Evolutionary conservation across 2,797 vertebrate species (phyloP).

Genomic region (Microctenopoma lineatum): DNA sequence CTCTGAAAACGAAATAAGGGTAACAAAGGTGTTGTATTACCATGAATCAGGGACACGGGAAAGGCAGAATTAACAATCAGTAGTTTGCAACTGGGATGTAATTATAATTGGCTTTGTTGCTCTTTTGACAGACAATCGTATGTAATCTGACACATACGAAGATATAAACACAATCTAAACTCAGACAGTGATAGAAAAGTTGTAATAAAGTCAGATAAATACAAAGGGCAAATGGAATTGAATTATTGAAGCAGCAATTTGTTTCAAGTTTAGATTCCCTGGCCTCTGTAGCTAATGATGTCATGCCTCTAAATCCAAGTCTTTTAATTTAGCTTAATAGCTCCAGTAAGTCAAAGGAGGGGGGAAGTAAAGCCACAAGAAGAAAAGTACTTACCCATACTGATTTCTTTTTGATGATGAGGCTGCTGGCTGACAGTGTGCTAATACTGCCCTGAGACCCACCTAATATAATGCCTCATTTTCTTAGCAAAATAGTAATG

Average conservation of each 20-base stretch:
- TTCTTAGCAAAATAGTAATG: slow-evolving; percentile 61
- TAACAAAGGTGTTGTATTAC: slow-evolving; percentile 9
- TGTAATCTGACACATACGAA: slow-evolving; percentile 1
- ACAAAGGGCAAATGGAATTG: slow-evolving; percentile 68
- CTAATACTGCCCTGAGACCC: slow-evolving; percentile 51
- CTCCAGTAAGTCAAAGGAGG: slow-evolving; percentile 54
- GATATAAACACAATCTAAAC: slow-evolving; percentile 23
- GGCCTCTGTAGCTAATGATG: slow-evolving; percentile 65
- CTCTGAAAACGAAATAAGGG: slow-evolving; percentile 78
- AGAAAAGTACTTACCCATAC: slow-evolving; percentile 37
- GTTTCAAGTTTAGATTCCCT: slow-evolving; percentile 66
- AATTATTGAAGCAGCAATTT: slow-evolving; percentile 74
- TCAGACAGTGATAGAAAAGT: slow-evolving; percentile 43
- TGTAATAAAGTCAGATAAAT: slow-evolving; percentile 54
- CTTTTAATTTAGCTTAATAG: slow-evolving; percentile 68
- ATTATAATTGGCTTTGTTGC: slow-evolving; percentile 3
- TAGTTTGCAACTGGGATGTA: slow-evolving; percentile 14
- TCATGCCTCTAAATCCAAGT: slow-evolving; percentile 67
- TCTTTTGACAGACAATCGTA: slow-evolving; percentile 15
- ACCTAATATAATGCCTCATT: slow-evolving; percentile 50
- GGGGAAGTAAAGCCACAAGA: slow-evolving; percentile 44
- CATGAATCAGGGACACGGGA: background rate
- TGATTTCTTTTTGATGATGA: slow-evolving; percentile 60
- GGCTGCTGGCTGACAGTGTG: slow-evolving; percentile 57
- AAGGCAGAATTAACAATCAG: slow-evolving; percentile 19